phyloP scores from a whole-genome alignment of 2,113 vertebrate species.

The Oceanodroma tethys region DNA sequence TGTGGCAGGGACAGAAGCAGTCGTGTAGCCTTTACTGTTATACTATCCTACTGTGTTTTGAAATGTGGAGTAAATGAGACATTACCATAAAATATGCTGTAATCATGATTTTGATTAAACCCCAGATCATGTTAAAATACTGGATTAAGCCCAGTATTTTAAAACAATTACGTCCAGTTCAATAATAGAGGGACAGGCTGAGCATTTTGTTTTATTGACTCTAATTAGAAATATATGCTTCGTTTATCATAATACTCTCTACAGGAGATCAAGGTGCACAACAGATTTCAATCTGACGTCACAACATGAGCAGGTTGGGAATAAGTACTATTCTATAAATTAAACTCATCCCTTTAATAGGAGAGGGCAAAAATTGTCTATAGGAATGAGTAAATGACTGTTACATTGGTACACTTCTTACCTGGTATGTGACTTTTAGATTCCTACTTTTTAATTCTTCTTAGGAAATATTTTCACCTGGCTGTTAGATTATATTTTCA shows the following conservation, averaged over 20 bases:
- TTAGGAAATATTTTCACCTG: neutral
- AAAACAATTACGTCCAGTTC: neutral
- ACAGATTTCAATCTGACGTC: neutral
- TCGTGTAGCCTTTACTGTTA: neutral
- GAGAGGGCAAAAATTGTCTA: neutral
- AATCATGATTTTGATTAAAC: constrained; percentile 22
- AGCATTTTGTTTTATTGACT: constrained; percentile 5
- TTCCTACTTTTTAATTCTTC: neutral
- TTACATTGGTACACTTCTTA: neutral
- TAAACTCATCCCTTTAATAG: neutral
- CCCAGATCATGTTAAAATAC: constrained; percentile 13
- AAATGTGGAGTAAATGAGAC: neutral
- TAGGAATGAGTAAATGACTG: neutral
- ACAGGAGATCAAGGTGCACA: neutral
- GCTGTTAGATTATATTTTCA: neutral
- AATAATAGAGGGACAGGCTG: neutral
- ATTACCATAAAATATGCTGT: neutral
- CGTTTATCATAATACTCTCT: neutral
- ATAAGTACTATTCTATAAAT: neutral
- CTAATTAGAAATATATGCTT: constrained; percentile 41
- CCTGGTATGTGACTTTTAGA: neutral
- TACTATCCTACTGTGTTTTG: neutral
- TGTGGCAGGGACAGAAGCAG: neutral
- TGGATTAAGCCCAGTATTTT: neutral
- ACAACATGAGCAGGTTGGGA: neutral